These are phyloP conservation scores for Trichopria drosophilae DNA, from an alignment of 2,888 invertebrate genomes.

Conservation along the genomic window DNA sequence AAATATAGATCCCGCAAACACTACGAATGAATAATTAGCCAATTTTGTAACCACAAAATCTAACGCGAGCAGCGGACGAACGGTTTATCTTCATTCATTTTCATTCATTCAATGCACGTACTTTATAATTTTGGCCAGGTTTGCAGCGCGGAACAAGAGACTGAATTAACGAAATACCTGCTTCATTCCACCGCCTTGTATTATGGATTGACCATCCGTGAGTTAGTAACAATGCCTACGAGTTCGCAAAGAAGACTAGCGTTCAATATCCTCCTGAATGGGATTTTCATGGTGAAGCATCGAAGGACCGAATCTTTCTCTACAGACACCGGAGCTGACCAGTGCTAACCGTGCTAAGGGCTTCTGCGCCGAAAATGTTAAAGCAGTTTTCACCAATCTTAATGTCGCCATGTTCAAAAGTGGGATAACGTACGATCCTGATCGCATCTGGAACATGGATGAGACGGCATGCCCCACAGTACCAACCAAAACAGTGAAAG, in stretches of 20 bases:
- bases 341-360: conserved; percentile 22
- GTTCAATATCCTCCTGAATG: background rate
- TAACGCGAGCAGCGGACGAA: background rate
- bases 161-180: conserved; percentile 3
- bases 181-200: background rate
- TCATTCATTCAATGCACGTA: too few relatives aligned
- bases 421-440: too few relatives aligned
- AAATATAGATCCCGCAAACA: conserved; percentile 10
- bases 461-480: conserved; percentile 29
- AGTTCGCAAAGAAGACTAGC: background rate
- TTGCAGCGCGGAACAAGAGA: conserved; percentile 2
- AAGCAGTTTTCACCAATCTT: conserved; percentile 26
- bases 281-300: too few relatives aligned
- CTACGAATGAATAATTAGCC: too few relatives aligned
- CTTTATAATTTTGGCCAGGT: background rate
- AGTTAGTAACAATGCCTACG: conserved; percentile 11
- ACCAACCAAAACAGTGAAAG: conserved; percentile 20
- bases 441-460: conserved; percentile 32
- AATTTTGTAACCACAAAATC: conserved; percentile 1
- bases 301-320: conserved; percentile 22
- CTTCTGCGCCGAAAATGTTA: conserved; percentile 33
- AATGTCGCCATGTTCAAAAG: conserved; percentile 13
- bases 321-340: conserved; percentile 23
- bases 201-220: too few relatives aligned
- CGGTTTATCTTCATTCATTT: conserved; percentile 4